These are phyloP conservation scores for Orthosia cruda DNA, from an alignment of 2,888 invertebrate genomes.

Conservation along the genomic window DNA sequence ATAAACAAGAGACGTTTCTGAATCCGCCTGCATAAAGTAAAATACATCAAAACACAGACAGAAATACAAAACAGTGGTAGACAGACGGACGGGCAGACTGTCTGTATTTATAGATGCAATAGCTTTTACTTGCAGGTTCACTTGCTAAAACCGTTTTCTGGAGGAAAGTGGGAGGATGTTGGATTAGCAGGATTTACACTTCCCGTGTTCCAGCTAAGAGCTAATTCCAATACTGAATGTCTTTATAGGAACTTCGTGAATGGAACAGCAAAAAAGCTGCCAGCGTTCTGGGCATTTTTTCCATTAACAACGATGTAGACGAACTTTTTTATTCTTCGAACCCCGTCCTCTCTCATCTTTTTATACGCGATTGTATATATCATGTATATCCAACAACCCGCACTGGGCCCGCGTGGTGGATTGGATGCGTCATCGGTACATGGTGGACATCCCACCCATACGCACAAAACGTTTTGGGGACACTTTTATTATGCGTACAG, in stretches of 20 bases:
- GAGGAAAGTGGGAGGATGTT: background rate
- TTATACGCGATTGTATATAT: too few relatives aligned
- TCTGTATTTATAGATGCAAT: conserved; percentile 77
- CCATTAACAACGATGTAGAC: too few relatives aligned
- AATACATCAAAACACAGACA: conserved; percentile 82
- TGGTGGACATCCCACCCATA: too few relatives aligned
- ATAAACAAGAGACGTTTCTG: conserved; percentile 78
- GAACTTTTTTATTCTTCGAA: too few relatives aligned
- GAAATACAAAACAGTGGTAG: conserved; percentile 83
- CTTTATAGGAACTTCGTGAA: background rate
- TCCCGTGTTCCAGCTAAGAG: background rate
- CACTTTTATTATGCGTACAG: too few relatives aligned
- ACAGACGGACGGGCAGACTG: conserved; percentile 85
- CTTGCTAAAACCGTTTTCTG: conserved; percentile 24
- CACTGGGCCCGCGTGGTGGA: too few relatives aligned
- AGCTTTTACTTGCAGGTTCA: conserved; percentile 65
- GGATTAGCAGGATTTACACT: conserved; percentile 12
- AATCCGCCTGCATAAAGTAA: conserved; percentile 83
- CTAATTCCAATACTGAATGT: background rate
- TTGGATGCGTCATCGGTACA: too few relatives aligned
- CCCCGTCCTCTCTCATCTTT: too few relatives aligned
- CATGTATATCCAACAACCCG: too few relatives aligned
- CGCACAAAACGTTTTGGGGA: too few relatives aligned
- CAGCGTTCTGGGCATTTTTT: too few relatives aligned
- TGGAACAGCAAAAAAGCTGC: too few relatives aligned